Conservation (phyloP, 2,888 invertebrate genomes). For the Amiota mariae region DNA sequence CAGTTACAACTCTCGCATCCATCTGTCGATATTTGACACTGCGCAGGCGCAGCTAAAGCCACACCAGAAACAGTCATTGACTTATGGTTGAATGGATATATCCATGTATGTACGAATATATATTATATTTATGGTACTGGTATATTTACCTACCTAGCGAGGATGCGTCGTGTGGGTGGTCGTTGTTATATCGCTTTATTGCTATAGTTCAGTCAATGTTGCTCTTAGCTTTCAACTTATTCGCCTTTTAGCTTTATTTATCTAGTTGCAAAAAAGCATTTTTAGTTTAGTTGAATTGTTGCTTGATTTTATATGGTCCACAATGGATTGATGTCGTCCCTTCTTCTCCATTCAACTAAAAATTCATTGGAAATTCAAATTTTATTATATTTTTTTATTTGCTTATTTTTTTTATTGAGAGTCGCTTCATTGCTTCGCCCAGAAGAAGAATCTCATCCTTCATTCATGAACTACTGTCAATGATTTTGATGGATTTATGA, state of each 20-base stretch:
- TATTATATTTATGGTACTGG: too few species aligned
- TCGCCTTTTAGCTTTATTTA: constrained; percentile 59
- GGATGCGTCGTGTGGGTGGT: constrained; percentile 50
- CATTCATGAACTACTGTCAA: background rate
- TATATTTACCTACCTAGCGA: constrained; percentile 25
- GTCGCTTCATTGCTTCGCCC: too few species aligned
- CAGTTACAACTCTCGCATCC: constrained; percentile 12
- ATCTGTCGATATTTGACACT: constrained; percentile 58
- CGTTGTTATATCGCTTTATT: constrained; percentile 34
- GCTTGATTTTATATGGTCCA: constrained; percentile 47
- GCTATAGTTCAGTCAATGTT: constrained; percentile 35
- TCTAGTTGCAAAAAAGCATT: constrained; percentile 59
- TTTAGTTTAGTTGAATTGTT: constrained; percentile 60
- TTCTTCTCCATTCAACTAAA: background rate
- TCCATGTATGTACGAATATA: too few species aligned
- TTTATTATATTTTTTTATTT: constrained; percentile 4
- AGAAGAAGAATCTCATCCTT: too few species aligned
- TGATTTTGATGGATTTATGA: constrained; percentile 29
- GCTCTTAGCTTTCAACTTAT: constrained; percentile 35
- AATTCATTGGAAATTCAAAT: constrained; percentile 35
- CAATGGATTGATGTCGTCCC: background rate
- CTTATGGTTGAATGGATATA: too few species aligned
- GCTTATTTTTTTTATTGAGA: too few species aligned
- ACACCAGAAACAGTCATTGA: constrained; percentile 2
- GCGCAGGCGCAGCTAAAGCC: constrained; percentile 59